Base-by-base conservation (phyloP, 2,888 invertebrate species). In the Diarsia rubi region DNA sequence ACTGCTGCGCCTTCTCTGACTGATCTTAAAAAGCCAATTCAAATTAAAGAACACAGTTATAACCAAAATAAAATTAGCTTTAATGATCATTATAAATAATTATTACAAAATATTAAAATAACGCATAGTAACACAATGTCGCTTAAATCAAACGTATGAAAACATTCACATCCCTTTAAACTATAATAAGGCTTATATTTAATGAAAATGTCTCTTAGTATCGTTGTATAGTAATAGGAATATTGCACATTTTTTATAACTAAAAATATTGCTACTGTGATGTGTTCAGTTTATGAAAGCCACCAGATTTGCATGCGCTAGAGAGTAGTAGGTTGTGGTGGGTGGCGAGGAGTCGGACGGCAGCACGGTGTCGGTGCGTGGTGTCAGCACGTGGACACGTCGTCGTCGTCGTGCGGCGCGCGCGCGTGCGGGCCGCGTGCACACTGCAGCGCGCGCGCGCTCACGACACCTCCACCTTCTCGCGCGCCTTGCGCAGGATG, bases 401-500 rank as follows among this genome's bases (percentile, higher is more conserved):
- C 60, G 60, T 81, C 76, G 62, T 81, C 83, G 3, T 47, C 31
- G 49, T n/a, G 63, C 12, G n/a, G 3, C 47, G 31, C 1, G 49
- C 0, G 47, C 44, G 69, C 49, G 65, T 52, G 70, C n/a, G 81
- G 24, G 37, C 59, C 0, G 47, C 49, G 71, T 49, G 57, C 24
- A 59, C 67, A 11, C 47, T 2, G 59, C 44, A 69, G 73, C 42
- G 70, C 21, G 69, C 66, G 69, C 37, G 68, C 45, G 68, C 70
- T 95, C 92, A 96, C 63, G 94, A 92, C 57, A 96, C 96, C 88
- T 98, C 98, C 76, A 97, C 97, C 94, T 98, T 98, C 92, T 97
- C 97, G 69, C 98, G 97, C 65, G 98, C 98, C 92, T 97, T 98
- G 67, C 98, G 98, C 85, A 98, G 94, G 89, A 98, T 98, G 81